Evolutionary conservation across 2,888 invertebrate species (phyloP).

Genomic region (Leptogaster cylindrica): DNA sequence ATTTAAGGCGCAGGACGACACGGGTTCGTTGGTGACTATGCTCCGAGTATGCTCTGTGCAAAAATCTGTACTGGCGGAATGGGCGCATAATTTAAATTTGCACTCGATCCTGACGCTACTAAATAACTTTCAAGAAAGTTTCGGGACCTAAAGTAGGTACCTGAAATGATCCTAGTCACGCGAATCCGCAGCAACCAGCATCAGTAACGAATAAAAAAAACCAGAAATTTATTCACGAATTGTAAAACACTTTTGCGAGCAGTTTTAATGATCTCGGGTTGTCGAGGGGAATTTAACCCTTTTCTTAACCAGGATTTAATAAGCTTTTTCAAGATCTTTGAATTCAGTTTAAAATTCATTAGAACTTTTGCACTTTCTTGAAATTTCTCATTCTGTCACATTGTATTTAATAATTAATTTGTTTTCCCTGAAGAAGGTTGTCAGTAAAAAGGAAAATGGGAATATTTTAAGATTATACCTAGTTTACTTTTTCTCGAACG

Average conservation of each 20-base stretch:
- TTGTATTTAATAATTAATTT: too few species aligned
- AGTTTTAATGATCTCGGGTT: slow-evolving; percentile 1
- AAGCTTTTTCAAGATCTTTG: not conserved
- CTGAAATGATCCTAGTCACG: slow-evolving; percentile 16
- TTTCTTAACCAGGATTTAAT: slow-evolving; percentile 1
- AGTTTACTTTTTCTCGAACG: too few species aligned
- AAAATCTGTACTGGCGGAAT: not conserved
- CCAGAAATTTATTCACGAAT: slow-evolving; percentile 5
- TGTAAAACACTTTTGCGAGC: slow-evolving; percentile 11
- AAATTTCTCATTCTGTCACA: too few species aligned
- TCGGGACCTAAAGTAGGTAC: slow-evolving; percentile 18
- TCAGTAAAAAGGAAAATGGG: too few species aligned
- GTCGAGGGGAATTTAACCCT: slow-evolving; percentile 15
- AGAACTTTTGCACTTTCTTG: not conserved
- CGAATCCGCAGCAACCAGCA: slow-evolving; percentile 3
- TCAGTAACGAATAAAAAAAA: not conserved
- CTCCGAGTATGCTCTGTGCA: not conserved
- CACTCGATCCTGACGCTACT: slow-evolving; percentile 14
- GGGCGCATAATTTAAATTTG: slow-evolving; percentile 18
- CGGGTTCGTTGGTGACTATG: not conserved
- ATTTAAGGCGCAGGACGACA: too few species aligned
- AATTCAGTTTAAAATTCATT: slow-evolving; percentile 2
- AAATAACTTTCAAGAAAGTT: slow-evolving; percentile 22
- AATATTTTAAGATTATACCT: too few species aligned
- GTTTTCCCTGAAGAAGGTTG: too few species aligned